These are phyloP conservation scores for Rhogogaster chlorosoma DNA, from an alignment of 2,888 invertebrate genomes.

Conservation along the genomic window DNA sequence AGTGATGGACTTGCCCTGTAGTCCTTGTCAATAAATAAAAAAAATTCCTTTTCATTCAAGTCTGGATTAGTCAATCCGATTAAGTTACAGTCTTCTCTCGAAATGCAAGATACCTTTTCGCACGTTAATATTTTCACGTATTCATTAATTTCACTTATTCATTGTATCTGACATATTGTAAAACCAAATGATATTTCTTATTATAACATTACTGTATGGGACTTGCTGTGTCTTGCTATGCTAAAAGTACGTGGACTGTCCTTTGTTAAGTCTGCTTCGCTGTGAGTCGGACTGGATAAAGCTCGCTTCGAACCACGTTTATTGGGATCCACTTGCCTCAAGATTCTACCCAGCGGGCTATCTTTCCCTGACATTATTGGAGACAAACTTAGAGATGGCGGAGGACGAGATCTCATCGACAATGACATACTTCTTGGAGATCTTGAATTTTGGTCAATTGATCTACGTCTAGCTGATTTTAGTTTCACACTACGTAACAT, in stretches of 20 bases:
- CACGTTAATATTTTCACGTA: not conserved
- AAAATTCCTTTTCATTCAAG: slow-evolving; percentile 9
- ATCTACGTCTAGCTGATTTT: slow-evolving; percentile 68
- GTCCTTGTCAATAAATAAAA: slow-evolving; percentile 36
- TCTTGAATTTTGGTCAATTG: slow-evolving; percentile 61
- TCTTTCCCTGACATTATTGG: slow-evolving; percentile 65
- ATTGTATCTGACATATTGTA: not conserved
- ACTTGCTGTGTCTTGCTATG: slow-evolving; percentile 56
- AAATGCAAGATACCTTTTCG: not conserved
- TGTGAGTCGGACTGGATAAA: slow-evolving; percentile 58
- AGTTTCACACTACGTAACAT: slow-evolving; percentile 75
- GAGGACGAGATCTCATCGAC: slow-evolving; percentile 59
- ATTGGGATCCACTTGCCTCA: slow-evolving; percentile 66
- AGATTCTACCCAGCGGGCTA: slow-evolving; percentile 63
- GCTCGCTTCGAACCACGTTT: slow-evolving; percentile 59
- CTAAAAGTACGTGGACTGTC: slow-evolving; percentile 59
- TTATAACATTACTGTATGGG: slow-evolving; percentile 55
- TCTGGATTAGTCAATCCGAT: slow-evolving; percentile 4
- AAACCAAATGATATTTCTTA: not conserved
- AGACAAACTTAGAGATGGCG: slow-evolving; percentile 63
- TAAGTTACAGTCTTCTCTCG: not conserved
- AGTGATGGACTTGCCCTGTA: slow-evolving; percentile 6
- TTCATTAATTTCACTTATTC: slow-evolving; percentile 30
- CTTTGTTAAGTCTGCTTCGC: slow-evolving; percentile 58
- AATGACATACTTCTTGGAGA: slow-evolving; percentile 66